Percentiles rank a stretch among this genome's conserved stretches.
Evolutionary conservation across 37 sponge, comb jelly and placozoan genomes (phyloP).

Genomic region (Spongilla lacustris): DNA sequence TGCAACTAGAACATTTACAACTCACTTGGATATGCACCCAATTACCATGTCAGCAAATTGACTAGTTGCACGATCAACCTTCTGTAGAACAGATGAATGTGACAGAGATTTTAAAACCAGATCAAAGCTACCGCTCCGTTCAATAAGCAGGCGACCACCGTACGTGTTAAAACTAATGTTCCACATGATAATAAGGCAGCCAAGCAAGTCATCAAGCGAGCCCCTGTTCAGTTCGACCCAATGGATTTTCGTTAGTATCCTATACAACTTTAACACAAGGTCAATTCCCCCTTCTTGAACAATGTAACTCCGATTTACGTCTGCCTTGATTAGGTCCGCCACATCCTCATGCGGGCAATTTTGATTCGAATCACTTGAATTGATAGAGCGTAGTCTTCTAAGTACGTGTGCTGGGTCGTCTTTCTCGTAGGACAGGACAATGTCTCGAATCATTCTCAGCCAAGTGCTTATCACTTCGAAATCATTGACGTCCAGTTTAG

Average conservation of each 20-base stretch:
- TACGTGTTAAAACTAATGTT: constrained; percentile 11
- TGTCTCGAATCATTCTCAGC: not conserved
- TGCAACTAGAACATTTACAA: no score
- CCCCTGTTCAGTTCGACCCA: not conserved
- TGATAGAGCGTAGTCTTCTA: no score
- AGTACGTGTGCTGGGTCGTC: no score
- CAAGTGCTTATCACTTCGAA: no score
- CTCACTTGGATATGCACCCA: constrained; percentile 26
- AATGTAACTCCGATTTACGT: constrained; percentile 20
- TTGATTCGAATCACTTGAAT: no score
- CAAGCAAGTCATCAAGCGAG: no score
- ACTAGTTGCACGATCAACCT: not conserved
- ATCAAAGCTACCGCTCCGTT: not conserved
- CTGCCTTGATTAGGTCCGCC: not conserved
- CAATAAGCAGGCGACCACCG: not conserved
- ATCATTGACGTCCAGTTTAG: not conserved
- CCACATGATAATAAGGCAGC: constrained; percentile 11
- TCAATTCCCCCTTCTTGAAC: constrained; percentile 23
- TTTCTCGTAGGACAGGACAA: no score
- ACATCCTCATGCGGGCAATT: not conserved
- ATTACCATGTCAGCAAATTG: not conserved
- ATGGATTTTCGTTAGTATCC: not conserved
- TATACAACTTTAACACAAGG: not conserved
- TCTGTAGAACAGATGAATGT: not conserved
- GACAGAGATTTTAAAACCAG: constrained; percentile 10